These are phyloP conservation scores for Pitta sordida DNA, from an alignment of 2,113 vertebrate species.

Conservation along the genomic window DNA sequence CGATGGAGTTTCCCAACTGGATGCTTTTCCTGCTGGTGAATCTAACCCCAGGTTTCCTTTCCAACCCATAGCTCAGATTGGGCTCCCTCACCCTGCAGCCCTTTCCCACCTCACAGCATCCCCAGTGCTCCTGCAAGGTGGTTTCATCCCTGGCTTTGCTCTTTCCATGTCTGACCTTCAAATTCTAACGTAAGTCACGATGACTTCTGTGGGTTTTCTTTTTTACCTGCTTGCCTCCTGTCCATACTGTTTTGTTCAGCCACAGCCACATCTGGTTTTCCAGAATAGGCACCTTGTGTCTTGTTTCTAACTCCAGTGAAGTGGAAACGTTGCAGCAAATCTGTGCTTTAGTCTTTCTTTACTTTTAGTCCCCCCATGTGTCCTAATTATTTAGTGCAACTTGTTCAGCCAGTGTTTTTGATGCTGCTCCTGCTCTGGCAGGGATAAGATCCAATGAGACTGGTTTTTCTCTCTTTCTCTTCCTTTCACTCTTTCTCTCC, in stretches of 20 bases:
- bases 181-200: rapidly evolving
- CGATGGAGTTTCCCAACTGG: background rate
- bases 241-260: background rate
- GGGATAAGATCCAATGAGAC: background rate
- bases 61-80: background rate
- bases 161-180: background rate
- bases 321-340: background rate
- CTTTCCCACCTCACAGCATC: background rate
- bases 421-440: background rate
- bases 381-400: slow-evolving; percentile 54
- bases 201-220: background rate
- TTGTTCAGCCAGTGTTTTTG: background rate
- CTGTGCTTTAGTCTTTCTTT: slow-evolving; percentile 9
- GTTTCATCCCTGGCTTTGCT: background rate
- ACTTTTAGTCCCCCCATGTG: slow-evolving; percentile 35
- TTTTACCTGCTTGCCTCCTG: background rate
- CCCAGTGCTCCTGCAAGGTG: background rate
- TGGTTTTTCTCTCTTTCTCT: background rate
- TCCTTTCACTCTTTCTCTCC: background rate
- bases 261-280: background rate
- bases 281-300: background rate
- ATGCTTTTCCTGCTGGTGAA: background rate
- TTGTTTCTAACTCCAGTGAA: background rate
- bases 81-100: background rate
- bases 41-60: background rate